Percentiles rank a stretch among this genome's conserved stretches.
Conservation (phyloP, 2,797 vertebrate species). For the Strix occidentalis region DNA sequence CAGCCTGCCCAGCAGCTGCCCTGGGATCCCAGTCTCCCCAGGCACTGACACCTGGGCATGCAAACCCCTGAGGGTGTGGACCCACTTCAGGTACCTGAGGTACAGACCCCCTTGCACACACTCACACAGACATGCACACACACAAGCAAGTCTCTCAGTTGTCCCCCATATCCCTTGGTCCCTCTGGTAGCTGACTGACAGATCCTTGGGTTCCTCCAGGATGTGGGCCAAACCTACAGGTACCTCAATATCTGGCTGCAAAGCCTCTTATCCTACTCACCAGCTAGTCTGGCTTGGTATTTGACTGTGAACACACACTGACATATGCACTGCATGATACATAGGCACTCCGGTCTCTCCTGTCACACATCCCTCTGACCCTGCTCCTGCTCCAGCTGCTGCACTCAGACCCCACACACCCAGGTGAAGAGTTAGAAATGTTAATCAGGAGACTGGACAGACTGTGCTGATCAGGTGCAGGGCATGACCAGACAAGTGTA, state of each 20-base stretch:
- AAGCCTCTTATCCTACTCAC: background rate
- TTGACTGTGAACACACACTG: background rate
- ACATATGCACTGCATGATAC: background rate
- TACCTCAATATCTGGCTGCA: background rate
- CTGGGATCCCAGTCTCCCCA: background rate
- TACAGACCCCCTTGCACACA: background rate
- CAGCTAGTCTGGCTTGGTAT: background rate
- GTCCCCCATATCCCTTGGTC: too few species aligned
- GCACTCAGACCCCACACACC: background rate
- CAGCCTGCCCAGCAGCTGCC: background rate
- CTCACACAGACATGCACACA: background rate
- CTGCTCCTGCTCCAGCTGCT: background rate
- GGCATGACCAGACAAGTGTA: background rate
- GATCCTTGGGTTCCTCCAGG: background rate
- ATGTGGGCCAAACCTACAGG: background rate
- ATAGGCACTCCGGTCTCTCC: rapidly evolving
- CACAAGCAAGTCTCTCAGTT: background rate
- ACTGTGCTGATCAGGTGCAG: background rate
- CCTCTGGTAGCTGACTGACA: background rate
- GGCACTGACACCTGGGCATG: background rate
- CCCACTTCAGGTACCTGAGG: background rate
- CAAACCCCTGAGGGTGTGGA: background rate
- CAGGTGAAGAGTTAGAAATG: background rate
- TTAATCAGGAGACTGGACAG: background rate
- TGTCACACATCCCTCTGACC: background rate